phyloP scores from a whole-genome alignment of 2,888 invertebrate genomes.

The Tuta absoluta region DNA sequence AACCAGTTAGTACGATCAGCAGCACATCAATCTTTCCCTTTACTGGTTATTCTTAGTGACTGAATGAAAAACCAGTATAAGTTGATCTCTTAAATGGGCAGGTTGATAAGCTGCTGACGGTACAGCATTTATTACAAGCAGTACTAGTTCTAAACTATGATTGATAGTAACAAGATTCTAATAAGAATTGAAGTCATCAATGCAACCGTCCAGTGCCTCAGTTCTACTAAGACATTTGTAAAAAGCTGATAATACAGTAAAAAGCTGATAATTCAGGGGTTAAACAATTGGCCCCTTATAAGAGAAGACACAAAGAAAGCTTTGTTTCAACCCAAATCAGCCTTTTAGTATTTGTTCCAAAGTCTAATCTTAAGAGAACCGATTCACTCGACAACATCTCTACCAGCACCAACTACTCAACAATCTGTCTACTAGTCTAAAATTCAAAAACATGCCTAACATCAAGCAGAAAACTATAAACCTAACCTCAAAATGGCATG shows the following conservation, averaged over 20 bases:
- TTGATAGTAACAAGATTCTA: constrained; percentile 44
- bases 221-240: constrained; percentile 37
- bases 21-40: no score
- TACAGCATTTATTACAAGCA: neutral
- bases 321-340: constrained; percentile 35
- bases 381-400: neutral
- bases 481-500: constrained; percentile 13
- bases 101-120: no score
- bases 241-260: constrained; percentile 43
- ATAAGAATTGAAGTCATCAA: constrained; percentile 37
- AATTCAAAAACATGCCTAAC: neutral
- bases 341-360: constrained; percentile 20
- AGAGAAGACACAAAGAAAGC: constrained; percentile 39
- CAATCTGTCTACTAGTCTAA: neutral
- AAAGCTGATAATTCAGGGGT: constrained; percentile 46
- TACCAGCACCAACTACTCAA: neutral
- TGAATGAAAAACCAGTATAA: no score
- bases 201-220: neutral
- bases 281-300: constrained; percentile 45
- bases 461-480: neutral
- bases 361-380: neutral
- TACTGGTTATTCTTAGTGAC: no score
- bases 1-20: no score
- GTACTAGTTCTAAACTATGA: neutral
- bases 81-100: no score